These are phyloP conservation scores for Diloba caeruleocephala DNA, from an alignment of 2,888 invertebrate genomes.

Conservation along the genomic window DNA sequence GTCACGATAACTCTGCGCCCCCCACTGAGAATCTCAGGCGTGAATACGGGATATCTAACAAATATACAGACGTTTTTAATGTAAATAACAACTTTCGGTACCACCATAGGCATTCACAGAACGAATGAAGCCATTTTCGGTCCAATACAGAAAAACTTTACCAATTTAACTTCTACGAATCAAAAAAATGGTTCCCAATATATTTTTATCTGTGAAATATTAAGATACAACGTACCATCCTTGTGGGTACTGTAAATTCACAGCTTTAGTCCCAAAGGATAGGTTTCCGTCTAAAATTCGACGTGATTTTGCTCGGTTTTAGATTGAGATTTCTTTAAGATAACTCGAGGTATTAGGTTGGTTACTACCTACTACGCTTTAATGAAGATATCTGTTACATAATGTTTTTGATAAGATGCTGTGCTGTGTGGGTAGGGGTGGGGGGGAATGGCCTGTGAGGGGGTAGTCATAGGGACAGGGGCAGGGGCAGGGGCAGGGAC, in stretches of 20 bases:
- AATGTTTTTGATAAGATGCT: no score
- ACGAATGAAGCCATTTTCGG: constrained; percentile 10
- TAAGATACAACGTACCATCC: constrained; percentile 12
- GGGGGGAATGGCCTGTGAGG: no score
- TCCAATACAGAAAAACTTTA: constrained; percentile 28
- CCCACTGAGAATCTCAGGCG: no score
- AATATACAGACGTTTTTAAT: no score
- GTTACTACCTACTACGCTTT: background rate
- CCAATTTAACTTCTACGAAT: constrained; percentile 34
- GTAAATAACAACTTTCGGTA: constrained; percentile 9
- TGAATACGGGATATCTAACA: no score
- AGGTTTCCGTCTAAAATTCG: constrained; percentile 3
- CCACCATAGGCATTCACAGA: constrained; percentile 12
- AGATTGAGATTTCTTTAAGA: constrained; percentile 1
- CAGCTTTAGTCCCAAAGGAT: constrained; percentile 1
- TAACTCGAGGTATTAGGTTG: background rate
- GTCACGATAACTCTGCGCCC: no score
- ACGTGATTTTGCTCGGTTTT: background rate
- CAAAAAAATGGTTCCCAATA: constrained; percentile 10
- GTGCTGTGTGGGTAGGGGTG: no score
- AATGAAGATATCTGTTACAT: background rate
- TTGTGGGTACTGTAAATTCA: constrained; percentile 22
- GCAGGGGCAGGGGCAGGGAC: no score
- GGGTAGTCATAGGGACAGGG: no score
- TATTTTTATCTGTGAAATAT: constrained; percentile 16